Base-by-base conservation (phyloP, 2,888 invertebrate genomes). In the Fragum sueziense region DNA sequence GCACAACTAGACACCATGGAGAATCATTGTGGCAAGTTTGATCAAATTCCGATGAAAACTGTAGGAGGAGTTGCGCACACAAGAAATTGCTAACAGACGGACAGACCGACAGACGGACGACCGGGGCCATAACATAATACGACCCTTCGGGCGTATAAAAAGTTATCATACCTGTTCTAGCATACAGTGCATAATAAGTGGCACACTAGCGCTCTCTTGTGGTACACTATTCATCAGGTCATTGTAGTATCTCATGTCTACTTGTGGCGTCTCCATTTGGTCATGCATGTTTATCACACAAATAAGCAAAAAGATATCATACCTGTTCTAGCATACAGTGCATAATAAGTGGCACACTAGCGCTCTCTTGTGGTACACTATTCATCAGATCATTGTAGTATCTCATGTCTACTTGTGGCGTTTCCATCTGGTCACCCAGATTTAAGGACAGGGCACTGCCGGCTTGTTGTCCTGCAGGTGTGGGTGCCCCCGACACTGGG, bases 301-400 rank as follows among this genome's bases (percentile, higher is more conserved):
- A n/a, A n/a, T n/a, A n/a, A n/a, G n/a, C n/a, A n/a, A n/a, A n/a
- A n/a, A n/a, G n/a, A n/a, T 9, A 14, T 14, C 62, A 3, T 69
- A 81, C 72, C 74, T 81, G 74, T 84, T 93, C 93, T 54, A 93
- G 80, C 92, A 93, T 92, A 75, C 91, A 90, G 78, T 92, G 88
- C 88, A 93, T 84, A 34, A 93, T 86, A 1, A 93, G 87, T 6
- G 92, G 88, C 20, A 93, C 89, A 74, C 91, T 92, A 80, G 88
- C 90, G 85, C 92, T 91, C 86, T 93, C 93, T 76, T 89, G 88
- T 2, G 93, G 93, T 20, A 93, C 76, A 59, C 87, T 83, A 82
- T 90, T 90, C 91, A 93, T 91, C 75, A 93, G 82, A 51, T 93
- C 93, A 81, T 91, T 92, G 86, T 93, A 93, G 84, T 90, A 92